Evolutionary conservation across 2,113 vertebrate species (phyloP).

Genomic region (Phainopepla nitens): DNA sequence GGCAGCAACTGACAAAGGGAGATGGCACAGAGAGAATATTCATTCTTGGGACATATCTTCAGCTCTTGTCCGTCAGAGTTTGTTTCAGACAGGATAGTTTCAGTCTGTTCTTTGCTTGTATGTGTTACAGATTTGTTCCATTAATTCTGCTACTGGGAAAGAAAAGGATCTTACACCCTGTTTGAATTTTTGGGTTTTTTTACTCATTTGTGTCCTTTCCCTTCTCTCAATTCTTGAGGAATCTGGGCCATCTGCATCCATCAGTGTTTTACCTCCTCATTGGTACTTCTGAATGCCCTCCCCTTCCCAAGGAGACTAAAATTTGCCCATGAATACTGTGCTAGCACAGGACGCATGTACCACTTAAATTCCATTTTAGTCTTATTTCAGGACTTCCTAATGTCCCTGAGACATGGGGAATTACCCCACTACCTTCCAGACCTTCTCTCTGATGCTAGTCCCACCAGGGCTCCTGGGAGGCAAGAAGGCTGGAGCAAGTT

Average conservation of each 20-base stretch:
- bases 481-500: not conserved
- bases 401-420: not conserved
- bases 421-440: not conserved
- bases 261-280: not conserved
- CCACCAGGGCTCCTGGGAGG: not conserved
- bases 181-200: not conserved
- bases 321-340: not conserved
- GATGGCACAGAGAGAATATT: not conserved
- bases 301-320: not conserved
- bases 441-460: not conserved
- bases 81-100: not conserved
- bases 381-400: not conserved
- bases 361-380: not conserved
- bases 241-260: not conserved
- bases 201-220: not conserved
- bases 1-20: not conserved
- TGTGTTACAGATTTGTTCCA: not conserved
- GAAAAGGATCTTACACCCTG: not conserved
- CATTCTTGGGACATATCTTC: not conserved
- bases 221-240: not conserved
- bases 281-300: not conserved
- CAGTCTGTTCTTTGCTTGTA: not conserved
- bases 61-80: not conserved
- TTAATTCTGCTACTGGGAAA: not conserved
- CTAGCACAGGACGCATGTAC: rapidly evolving